Evolutionary conservation across 2,113 vertebrate species (phyloP).

Genomic region (Climacteris rufus): DNA sequence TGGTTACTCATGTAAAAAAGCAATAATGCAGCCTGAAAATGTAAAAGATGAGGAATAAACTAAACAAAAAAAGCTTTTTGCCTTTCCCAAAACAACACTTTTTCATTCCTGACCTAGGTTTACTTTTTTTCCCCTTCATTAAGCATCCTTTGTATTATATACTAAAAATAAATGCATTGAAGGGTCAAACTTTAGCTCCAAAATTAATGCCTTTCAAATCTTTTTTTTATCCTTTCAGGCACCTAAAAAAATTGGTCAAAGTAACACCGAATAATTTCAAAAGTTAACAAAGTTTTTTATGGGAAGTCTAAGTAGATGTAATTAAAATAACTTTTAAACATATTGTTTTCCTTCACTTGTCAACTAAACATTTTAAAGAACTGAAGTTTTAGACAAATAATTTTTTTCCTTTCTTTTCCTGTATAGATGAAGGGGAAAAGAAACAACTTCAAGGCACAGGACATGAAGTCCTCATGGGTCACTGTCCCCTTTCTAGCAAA

Average conservation of each 20-base stretch:
- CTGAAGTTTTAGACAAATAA: not conserved
- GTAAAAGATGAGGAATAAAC: not conserved
- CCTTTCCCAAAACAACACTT: slow-evolving; percentile 15
- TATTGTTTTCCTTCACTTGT: slow-evolving; percentile 19
- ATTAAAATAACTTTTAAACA: slow-evolving; percentile 47
- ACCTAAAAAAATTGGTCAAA: slow-evolving; percentile 62
- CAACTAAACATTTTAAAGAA: slow-evolving; percentile 39
- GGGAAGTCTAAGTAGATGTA: slow-evolving; percentile 48
- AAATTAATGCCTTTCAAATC: slow-evolving; percentile 68
- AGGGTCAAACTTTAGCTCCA: slow-evolving; percentile 56
- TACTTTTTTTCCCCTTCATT: not conserved
- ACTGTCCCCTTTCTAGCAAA: not conserved
- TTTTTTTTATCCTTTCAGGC: slow-evolving; percentile 58
- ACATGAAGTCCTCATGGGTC: not conserved
- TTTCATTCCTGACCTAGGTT: slow-evolving; percentile 50
- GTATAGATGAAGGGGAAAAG: not conserved
- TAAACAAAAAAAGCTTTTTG: not conserved
- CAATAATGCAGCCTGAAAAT: slow-evolving; percentile 18
- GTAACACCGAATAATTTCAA: slow-evolving; percentile 52
- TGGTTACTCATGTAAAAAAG: not conserved
- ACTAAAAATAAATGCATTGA: slow-evolving; percentile 58
- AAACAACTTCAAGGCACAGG: not conserved
- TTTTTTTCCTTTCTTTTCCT: not conserved
- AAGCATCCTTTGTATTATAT: slow-evolving; percentile 21
- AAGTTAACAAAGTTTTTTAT: slow-evolving; percentile 60